phyloP scores from a whole-genome alignment of 2,113 vertebrate genomes.

The Tiliqua scincoides region DNA sequence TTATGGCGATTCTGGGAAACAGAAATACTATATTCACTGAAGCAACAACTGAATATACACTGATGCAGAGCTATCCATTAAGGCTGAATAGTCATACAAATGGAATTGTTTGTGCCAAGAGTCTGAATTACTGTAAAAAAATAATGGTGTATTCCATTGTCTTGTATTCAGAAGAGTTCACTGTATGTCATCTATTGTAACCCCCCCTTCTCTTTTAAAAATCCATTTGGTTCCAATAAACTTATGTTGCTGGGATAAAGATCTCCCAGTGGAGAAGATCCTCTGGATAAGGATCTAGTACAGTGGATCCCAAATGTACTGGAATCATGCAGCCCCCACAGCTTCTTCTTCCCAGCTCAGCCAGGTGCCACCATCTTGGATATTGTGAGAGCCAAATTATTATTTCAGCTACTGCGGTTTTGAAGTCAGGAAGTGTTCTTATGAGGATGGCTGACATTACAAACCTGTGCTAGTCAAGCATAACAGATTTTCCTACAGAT shows the following conservation, averaged over 20 bases:
- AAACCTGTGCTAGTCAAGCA: neutral
- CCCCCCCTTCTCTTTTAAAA: neutral
- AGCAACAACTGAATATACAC: neutral
- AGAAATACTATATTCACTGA: slow-evolving; percentile 19
- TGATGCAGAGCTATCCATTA: neutral
- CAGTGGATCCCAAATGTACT: neutral
- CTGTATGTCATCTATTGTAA: neutral
- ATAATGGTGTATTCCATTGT: neutral
- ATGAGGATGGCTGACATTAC: neutral
- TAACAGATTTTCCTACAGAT: neutral
- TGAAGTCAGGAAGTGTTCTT: neutral
- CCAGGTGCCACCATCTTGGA: no score
- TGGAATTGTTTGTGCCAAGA: slow-evolving; percentile 3
- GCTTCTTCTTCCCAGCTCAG: no score
- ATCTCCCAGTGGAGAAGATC: neutral
- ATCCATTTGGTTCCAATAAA: neutral
- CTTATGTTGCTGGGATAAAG: neutral
- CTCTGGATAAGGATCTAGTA: neutral
- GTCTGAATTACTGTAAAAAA: neutral
- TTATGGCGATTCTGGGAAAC: slow-evolving; percentile 33
- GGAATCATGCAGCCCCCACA: no score
- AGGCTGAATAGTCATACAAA: slow-evolving; percentile 2
- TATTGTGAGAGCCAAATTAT: no score
- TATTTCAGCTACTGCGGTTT: neutral
- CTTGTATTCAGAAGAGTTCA: neutral